Evolutionary conservation across 2,797 vertebrate species (phyloP).

Genomic region (Pterois miles): DNA sequence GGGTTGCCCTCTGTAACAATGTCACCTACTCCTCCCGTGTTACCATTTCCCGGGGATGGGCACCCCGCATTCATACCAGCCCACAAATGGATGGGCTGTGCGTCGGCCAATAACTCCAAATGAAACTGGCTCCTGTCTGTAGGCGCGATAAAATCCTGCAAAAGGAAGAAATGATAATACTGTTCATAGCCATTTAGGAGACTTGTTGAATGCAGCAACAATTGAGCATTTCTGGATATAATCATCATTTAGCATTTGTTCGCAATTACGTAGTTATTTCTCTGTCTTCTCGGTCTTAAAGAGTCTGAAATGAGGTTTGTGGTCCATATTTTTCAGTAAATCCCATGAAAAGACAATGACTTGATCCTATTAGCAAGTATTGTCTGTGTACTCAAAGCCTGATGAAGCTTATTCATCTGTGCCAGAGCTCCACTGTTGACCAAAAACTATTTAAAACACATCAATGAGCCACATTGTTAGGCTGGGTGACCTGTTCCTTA

Average conservation of each 20-base stretch:
- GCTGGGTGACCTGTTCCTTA: too few species aligned
- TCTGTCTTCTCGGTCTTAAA: background rate
- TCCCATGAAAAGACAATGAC: background rate
- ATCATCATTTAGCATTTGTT: background rate
- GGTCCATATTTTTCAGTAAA: background rate
- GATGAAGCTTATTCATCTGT: background rate
- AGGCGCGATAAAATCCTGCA: constrained; percentile 93
- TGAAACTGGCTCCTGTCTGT: constrained; percentile 93
- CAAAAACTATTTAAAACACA: too few species aligned
- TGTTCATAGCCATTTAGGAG: constrained; percentile 1
- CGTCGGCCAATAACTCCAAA: constrained; percentile 93
- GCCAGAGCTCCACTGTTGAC: background rate
- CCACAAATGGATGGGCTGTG: constrained; percentile 92
- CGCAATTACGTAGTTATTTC: background rate
- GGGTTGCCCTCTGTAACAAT: constrained; percentile 52
- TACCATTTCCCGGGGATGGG: constrained; percentile 99
- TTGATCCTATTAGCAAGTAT: background rate
- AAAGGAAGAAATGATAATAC: constrained; percentile 28
- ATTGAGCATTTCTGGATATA: background rate
- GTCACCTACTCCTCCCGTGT: constrained; percentile 50
- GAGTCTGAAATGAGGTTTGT: background rate
- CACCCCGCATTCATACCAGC: constrained; percentile 98
- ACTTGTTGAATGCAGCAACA: background rate
- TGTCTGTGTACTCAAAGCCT: background rate
- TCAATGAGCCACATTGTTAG: too few species aligned